phyloP scores from a whole-genome alignment of 1,140 invertebrate species.

The Drosophila lacertosa region DNA sequence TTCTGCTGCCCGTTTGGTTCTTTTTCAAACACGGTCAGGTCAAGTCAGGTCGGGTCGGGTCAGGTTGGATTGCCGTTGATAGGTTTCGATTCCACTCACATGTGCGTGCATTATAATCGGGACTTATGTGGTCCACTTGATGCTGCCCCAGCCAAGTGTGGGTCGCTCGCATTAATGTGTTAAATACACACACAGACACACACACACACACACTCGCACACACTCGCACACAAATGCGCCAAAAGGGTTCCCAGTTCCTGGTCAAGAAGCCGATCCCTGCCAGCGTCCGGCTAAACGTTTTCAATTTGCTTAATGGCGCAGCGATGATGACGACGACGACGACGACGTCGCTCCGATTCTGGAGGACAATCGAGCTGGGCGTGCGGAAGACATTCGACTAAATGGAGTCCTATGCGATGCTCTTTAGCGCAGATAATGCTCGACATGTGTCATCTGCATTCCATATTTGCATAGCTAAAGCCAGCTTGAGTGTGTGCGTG shows the following conservation, averaged over 20 bases:
- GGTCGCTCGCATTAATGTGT: conserved; percentile 61
- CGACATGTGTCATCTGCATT: conserved; percentile 65
- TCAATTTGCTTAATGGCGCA: conserved; percentile 80
- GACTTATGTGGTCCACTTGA: conserved; percentile 76
- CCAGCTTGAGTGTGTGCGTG: too few species aligned
- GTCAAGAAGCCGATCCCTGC: conserved; percentile 63
- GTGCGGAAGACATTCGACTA: conserved; percentile 64
- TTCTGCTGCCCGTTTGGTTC: conserved; percentile 19
- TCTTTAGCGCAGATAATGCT: conserved; percentile 56
- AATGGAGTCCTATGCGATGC: conserved; percentile 21
- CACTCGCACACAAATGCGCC: not conserved
- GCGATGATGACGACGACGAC: conserved; percentile 31
- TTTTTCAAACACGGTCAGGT: conserved; percentile 38
- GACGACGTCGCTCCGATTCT: conserved; percentile 28
- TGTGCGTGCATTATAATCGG: conserved; percentile 78
- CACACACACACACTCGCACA: conserved; percentile 9
- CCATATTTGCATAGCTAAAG: conserved; percentile 56
- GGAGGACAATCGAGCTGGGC: conserved; percentile 62
- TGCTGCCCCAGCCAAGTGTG: conserved; percentile 54
- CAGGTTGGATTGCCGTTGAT: conserved; percentile 45
- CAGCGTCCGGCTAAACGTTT: conserved; percentile 72
- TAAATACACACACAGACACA: conserved; percentile 56
- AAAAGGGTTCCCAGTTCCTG: conserved; percentile 43
- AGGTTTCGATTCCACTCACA: conserved; percentile 51
- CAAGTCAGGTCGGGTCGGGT: too few species aligned